Percentiles rank a stretch among this genome's conserved stretches.
Conservation (phyloP, 2,888 invertebrate species). For the Imbricaverruca yamaguchii region DNA sequence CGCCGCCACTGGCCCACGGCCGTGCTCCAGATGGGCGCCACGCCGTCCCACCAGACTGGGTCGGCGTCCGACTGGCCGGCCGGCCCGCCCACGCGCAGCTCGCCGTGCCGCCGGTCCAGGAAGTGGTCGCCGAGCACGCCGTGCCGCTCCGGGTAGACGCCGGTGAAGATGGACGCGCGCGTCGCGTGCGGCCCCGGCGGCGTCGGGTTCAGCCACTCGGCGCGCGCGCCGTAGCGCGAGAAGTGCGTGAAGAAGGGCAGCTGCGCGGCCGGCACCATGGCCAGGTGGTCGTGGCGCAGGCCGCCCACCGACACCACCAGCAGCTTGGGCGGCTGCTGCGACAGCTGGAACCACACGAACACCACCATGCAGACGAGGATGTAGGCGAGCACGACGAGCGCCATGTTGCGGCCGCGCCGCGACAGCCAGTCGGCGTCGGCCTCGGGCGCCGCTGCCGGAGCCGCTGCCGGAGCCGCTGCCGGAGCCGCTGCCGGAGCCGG, state of each 20-base stretch:
- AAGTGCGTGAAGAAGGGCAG: constrained; percentile 15
- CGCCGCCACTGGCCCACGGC: neutral
- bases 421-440: constrained; percentile 3
- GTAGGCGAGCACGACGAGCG: neutral
- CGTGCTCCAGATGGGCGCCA: neutral
- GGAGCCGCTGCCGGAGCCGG: neutral
- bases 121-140: constrained; percentile 42
- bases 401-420: constrained; percentile 12
- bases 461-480: neutral
- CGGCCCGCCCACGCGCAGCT: neutral
- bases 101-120: constrained; percentile 35
- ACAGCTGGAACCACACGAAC: constrained; percentile 2
- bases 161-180: constrained; percentile 37
- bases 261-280: constrained; percentile 1
- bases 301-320: neutral
- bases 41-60: constrained; percentile 2
- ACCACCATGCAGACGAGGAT: neutral
- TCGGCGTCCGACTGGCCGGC: constrained; percentile 2
- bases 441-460: neutral
- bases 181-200: constrained; percentile 37
- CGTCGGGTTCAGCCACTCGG: constrained; percentile 38
- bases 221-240: constrained; percentile 35
- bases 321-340: constrained; percentile 1
- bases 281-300: constrained; percentile 4
- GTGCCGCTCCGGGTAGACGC: constrained; percentile 40